Percentiles rank a stretch among this genome's conserved stretches.
These are phyloP conservation scores for Aptenodytes forsteri DNA, from an alignment of 2,113 vertebrate species.

Conservation along the genomic window DNA sequence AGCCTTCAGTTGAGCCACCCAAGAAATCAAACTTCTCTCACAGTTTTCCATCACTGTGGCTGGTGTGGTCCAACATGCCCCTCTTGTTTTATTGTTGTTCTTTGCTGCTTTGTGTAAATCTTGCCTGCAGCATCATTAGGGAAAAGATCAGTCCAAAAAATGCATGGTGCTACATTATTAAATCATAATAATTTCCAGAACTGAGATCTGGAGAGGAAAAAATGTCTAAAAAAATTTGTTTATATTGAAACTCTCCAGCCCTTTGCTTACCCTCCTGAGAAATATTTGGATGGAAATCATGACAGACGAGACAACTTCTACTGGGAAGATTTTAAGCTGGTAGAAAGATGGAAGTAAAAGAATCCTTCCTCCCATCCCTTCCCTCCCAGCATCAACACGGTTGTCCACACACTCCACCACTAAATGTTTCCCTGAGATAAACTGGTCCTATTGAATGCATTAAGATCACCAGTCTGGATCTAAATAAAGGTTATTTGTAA, in stretches of 20 bases:
- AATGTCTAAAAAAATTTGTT: not conserved
- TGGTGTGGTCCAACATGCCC: not conserved
- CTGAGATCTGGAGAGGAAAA: not conserved
- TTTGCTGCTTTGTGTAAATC: not conserved
- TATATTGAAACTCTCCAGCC: not conserved
- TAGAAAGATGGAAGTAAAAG: not conserved
- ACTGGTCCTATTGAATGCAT: not conserved
- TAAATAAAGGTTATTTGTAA: not conserved
- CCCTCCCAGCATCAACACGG: not conserved
- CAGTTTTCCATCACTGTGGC: not conserved
- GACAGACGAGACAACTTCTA: not conserved
- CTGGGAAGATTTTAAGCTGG: not conserved
- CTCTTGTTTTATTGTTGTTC: not conserved
- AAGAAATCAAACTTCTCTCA: not conserved
- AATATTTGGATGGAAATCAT: not conserved
- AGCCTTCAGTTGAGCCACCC: not conserved
- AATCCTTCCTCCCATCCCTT: not conserved
- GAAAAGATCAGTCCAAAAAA: not conserved
- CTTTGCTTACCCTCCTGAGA: not conserved
- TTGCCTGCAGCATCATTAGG: not conserved
- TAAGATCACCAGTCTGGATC: not conserved
- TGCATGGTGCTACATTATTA: not conserved
- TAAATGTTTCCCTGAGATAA: not conserved
- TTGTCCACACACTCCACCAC: not conserved
- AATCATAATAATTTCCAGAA: slow-evolving; percentile 20